Conservation (phyloP, 2,113 vertebrate species). For the Ictalurus punctatus region DNA sequence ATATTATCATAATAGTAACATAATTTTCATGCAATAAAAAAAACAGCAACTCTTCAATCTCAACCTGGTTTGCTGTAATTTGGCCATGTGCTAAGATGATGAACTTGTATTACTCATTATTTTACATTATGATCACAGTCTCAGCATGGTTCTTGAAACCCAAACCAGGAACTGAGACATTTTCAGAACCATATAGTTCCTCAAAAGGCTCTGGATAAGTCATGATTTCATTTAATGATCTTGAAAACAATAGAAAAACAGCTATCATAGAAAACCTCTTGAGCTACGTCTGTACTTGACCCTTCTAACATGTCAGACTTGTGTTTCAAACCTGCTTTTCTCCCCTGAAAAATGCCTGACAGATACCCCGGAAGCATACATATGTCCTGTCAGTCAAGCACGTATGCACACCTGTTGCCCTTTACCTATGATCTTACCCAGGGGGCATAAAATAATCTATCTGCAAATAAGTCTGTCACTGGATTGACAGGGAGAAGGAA, state of each 20-base stretch:
- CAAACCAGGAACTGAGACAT: too few species aligned
- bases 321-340: not conserved
- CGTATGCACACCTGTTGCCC: not conserved
- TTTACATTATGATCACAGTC: not conserved
- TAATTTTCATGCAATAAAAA: not conserved
- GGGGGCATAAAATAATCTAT: conserved; percentile 1
- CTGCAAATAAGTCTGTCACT: not conserved
- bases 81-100: not conserved
- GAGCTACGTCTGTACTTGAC: not conserved
- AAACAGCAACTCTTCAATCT: too few species aligned
- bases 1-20: not conserved
- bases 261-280: not conserved
- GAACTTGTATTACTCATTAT: not conserved
- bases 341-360: not conserved
- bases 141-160: not conserved
- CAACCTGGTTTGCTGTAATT: too few species aligned
- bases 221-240: not conserved
- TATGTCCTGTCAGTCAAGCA: not conserved
- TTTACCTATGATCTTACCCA: not conserved
- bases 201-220: not conserved
- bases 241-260: not conserved
- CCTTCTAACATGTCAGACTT: too few species aligned
- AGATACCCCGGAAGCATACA: not conserved
- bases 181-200: not conserved
- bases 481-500: conserved; percentile 17